These are phyloP conservation scores for Capreolus pygargus DNA, from an alignment of 2,113 vertebrate genomes.

Conservation along the genomic window DNA sequence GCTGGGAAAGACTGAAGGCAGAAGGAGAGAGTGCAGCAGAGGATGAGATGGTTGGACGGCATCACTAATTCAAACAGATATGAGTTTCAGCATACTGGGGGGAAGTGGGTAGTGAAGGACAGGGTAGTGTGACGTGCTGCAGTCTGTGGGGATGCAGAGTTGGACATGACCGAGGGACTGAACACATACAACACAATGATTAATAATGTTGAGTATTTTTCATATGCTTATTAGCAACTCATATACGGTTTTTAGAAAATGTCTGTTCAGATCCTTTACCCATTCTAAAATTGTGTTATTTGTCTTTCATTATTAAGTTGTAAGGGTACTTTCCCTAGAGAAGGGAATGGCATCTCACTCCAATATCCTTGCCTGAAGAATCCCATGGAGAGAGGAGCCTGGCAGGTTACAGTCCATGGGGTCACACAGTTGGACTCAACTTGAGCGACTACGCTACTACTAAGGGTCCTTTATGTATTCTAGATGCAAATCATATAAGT, in stretches of 20 bases:
- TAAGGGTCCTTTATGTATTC: not conserved
- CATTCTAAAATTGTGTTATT: not conserved
- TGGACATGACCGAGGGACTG: not conserved
- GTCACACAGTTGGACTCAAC: not conserved
- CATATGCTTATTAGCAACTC: not conserved
- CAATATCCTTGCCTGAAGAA: not conserved
- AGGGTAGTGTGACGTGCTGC: not conserved
- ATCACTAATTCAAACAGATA: not conserved
- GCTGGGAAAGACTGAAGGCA: not conserved
- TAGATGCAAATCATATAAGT: not conserved
- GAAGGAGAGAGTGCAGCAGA: not conserved
- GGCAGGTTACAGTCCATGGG: not conserved
- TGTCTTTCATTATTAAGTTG: not conserved
- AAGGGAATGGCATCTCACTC: not conserved
- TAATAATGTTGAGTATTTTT: not conserved
- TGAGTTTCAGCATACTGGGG: not conserved
- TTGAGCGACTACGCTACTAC: rapidly evolving
- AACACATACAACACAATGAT: not conserved
- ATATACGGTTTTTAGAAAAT: not conserved
- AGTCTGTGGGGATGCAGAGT: not conserved
- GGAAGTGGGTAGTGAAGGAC: not conserved
- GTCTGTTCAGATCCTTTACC: not conserved
- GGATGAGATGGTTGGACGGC: not conserved
- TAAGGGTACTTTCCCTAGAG: not conserved
- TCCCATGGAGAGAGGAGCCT: not conserved